Evolutionary conservation across 2,888 invertebrate species (phyloP).

Genomic region (Drosophila stalkeri): DNA sequence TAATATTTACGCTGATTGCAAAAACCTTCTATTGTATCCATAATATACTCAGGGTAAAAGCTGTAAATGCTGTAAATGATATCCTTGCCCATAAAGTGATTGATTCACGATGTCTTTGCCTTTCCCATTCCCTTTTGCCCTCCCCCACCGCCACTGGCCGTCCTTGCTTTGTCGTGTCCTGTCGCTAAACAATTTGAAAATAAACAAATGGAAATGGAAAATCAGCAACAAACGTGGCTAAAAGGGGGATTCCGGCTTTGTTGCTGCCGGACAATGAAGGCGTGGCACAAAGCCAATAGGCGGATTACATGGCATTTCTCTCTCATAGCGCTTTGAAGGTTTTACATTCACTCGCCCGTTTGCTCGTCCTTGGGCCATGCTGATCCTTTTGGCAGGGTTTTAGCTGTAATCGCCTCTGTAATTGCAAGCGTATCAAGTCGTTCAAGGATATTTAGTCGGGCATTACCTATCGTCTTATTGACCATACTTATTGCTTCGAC

Average conservation of each 20-base stretch:
- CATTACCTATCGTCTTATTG: slow-evolving; percentile 1
- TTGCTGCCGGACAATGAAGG: slow-evolving; percentile 17
- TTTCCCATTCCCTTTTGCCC: neutral
- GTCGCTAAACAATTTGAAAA: slow-evolving; percentile 21
- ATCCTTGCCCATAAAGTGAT: slow-evolving; percentile 7
- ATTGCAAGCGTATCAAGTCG: slow-evolving; percentile 17
- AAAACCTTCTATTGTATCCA: neutral
- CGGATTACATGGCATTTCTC: slow-evolving; percentile 30
- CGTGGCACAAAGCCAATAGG: slow-evolving; percentile 19
- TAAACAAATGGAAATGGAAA: slow-evolving; percentile 28
- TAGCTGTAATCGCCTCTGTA: slow-evolving; percentile 19
- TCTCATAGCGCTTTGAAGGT: slow-evolving; percentile 5
- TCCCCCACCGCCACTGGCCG: accelerated
- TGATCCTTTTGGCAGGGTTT: slow-evolving; percentile 8
- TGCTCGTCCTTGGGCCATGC: slow-evolving; percentile 4
- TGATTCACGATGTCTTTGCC: slow-evolving; percentile 1
- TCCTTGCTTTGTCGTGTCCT: neutral
- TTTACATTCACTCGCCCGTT: neutral
- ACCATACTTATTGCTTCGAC: slow-evolving; percentile 3
- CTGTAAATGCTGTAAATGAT: neutral
- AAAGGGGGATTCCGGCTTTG: neutral
- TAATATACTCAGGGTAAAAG: neutral
- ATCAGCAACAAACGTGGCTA: slow-evolving; percentile 1
- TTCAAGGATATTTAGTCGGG: neutral
- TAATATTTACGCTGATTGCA: no score